phyloP scores from a whole-genome alignment of 2,888 invertebrate genomes.

The Biston stratarius region DNA sequence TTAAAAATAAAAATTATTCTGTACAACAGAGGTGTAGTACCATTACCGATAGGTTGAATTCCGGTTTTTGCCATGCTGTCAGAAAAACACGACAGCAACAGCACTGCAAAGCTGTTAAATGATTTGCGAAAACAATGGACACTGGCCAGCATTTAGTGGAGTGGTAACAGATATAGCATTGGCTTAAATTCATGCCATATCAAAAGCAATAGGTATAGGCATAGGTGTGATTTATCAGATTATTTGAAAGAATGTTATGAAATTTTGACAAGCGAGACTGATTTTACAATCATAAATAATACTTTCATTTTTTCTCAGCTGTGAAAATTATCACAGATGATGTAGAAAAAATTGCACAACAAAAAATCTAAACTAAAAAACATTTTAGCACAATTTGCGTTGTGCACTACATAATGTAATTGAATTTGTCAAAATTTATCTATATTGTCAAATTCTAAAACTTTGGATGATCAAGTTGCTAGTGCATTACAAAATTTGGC shows the following conservation, averaged over 20 bases:
- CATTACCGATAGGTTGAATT: neutral
- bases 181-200: conserved; percentile 13
- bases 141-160: conserved; percentile 15
- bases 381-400: neutral
- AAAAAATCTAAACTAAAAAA: conserved; percentile 11
- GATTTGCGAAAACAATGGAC: conserved; percentile 4
- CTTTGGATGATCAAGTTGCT: neutral
- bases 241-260: conserved; percentile 1
- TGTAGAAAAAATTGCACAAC: conserved; percentile 6
- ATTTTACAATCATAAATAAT: neutral
- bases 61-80: conserved; percentile 2
- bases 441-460: conserved; percentile 3
- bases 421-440: neutral
- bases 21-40: conserved; percentile 3
- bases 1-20: neutral
- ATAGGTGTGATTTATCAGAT: neutral
- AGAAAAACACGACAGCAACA: conserved; percentile 14
- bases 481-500: neutral
- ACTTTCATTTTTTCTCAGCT: conserved; percentile 9
- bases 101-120: conserved; percentile 8
- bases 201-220: neutral
- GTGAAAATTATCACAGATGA: conserved; percentile 18
- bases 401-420: neutral
- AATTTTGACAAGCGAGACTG: neutral
- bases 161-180: conserved; percentile 18